Evolutionary conservation across 2,888 invertebrate genomes (phyloP), one percentile per base, ranked within the genome.

Genomic region (Sphaeridia pumilis): DNA sequence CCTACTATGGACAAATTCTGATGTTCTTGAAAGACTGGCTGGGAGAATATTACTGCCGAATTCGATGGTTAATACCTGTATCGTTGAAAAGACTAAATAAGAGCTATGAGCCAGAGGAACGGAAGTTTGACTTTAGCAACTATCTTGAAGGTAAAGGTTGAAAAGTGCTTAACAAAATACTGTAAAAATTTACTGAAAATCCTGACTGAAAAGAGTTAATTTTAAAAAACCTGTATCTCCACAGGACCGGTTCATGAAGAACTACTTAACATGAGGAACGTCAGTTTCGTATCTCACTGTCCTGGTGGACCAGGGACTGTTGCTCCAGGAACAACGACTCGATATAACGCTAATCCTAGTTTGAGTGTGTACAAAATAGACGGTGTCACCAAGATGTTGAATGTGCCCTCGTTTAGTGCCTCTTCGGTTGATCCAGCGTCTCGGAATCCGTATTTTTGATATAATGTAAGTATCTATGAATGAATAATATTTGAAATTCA

Each of bases 111-210:
- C 17, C 28, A 22, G 27, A 27, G 14, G n/a, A 21, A 10, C 26
- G 36, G 34, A 24, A 20, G n/a, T 51, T 51, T 34, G 43, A 51
- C 25, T 34, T 51, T n/a, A 51, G 24, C n/a, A 45, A 51, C 21
- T 51, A 46, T 27, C 22, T 51, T 27, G 51, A 51, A 45, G 50
- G 50, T 50, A n/a, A n/a, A n/a, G n/a, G n/a, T n/a, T n/a, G n/a
- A n/a, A n/a, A n/a, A n/a, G n/a, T n/a, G n/a, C n/a, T n/a, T n/a
- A n/a, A n/a, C n/a, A n/a, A n/a, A n/a, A n/a, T n/a, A n/a, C n/a
- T n/a, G n/a, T n/a, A n/a, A n/a, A n/a, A n/a, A n/a, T n/a, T n/a
- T n/a, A n/a, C n/a, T n/a, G n/a, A n/a, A n/a, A n/a, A n/a, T n/a
- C n/a, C n/a, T n/a, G n/a, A n/a, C n/a, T n/a, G n/a, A n/a, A n/a